A percentile compares a stretch with the other conserved stretches of the same genome.
Evolutionary conservation across 2,113 vertebrate species (phyloP).

Genomic region (Miniopterus natalensis): DNA sequence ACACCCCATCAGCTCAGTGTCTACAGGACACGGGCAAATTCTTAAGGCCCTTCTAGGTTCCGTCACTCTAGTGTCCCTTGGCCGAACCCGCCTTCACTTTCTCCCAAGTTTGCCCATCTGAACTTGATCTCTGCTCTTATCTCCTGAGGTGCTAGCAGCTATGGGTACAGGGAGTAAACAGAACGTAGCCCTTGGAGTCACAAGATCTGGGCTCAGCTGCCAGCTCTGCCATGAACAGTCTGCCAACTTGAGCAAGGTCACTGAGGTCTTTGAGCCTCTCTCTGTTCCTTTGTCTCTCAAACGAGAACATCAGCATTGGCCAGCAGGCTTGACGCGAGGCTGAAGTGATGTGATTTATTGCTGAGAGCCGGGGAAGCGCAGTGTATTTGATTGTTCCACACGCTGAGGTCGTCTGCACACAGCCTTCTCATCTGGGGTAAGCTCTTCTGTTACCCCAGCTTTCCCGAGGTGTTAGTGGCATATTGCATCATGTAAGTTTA

Average conservation of each 20-base stretch:
- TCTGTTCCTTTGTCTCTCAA: background rate
- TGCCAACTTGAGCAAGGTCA: background rate
- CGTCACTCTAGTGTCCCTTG: no score
- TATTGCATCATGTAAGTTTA: background rate
- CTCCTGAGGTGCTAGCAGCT: no score
- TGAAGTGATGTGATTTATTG: background rate
- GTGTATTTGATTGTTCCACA: background rate
- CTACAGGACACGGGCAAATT: background rate
- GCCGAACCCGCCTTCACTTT: background rate
- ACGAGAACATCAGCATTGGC: background rate
- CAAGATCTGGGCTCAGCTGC: background rate
- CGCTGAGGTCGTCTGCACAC: background rate
- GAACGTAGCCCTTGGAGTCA: background rate
- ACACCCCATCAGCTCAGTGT: background rate
- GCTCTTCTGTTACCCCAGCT: no score
- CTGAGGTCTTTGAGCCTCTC: background rate
- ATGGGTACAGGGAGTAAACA: background rate
- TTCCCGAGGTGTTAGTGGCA: background rate
- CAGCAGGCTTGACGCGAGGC: fast-evolving
- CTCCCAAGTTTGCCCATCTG: background rate
- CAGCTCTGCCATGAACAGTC: background rate
- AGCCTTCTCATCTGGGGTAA: background rate
- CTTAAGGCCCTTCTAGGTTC: background rate
- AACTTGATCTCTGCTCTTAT: background rate
- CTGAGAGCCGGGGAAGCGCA: background rate